Base-by-base conservation (phyloP, 2,113 vertebrate genomes). In the Labrus mixtus region DNA sequence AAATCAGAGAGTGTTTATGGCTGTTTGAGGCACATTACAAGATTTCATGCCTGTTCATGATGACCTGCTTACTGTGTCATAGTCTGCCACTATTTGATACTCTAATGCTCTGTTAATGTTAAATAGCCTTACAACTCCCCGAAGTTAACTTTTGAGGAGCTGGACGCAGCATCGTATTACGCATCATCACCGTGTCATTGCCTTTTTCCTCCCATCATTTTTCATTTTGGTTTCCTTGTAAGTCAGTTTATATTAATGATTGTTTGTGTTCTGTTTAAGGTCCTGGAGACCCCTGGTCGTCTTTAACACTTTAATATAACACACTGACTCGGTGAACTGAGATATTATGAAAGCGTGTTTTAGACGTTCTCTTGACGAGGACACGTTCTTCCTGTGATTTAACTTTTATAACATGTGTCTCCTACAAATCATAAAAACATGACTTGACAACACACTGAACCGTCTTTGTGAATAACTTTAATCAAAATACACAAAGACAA, bases 1-100 rank as follows among this genome's bases (percentile, higher is more conserved):
- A 91, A 90, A 90, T 90, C 78, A 84, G 84, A 80, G 17, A 46
- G 23, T 72, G 60, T 86, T 76, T 82, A 71, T 73, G 46, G 3
- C 36, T 51, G 57, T 84, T 65, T 79, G 61, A 78, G 70, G 59
- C 76, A 76, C 81, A 87, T 73, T 72, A 71, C 81, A 79, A 70
- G 69, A 87, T 85, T 84, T 81, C 13, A 10, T 58, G 53, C 43
- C 65, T 61, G 58, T 79, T 81, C 60, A 50, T 68, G 54, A 61
- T 67, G 58, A 75, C 61, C 17, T 37, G 33, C 19, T 41, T 8
- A 8, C 67, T 57, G 51, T 59, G 56, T 11, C 45, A 45, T 9
- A 25, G 25, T 33, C 19, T 23, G 39, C 57, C 33, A 17, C 63
- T 0, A 65, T 19, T 15, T 75, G 20, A 46, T 50, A 6, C 19